Percentiles rank a stretch among this genome's conserved stretches.
Evolutionary conservation across 2,797 vertebrate genomes (phyloP).

Genomic region (Coregonus suidteri): DNA sequence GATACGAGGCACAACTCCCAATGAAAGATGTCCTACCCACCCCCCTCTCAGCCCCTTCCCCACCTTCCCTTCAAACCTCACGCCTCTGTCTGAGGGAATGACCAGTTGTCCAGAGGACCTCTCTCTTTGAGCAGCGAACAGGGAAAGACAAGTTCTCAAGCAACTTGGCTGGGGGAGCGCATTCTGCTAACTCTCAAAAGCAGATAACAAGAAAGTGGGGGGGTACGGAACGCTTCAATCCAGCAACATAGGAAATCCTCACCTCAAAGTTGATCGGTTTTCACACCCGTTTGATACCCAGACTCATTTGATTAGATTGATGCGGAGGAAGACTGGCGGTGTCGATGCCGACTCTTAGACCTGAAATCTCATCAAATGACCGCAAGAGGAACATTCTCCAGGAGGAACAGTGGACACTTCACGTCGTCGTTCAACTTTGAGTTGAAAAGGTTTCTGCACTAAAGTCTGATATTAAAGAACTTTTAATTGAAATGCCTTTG

Average conservation of each 20-base stretch:
- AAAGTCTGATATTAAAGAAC: constrained; percentile 62
- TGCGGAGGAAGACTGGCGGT: constrained; percentile 51
- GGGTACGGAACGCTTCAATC: constrained; percentile 61
- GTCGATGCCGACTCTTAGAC: constrained; percentile 35
- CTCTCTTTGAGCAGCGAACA: constrained; percentile 63
- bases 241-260: constrained; percentile 75
- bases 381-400: constrained; percentile 56
- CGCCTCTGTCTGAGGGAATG: constrained; percentile 52
- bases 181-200: constrained; percentile 60
- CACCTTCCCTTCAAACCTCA: constrained; percentile 42
- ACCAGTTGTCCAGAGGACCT: constrained; percentile 60
- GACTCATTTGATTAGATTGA: constrained; percentile 59
- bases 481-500: constrained; percentile 68
- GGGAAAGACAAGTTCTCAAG: constrained; percentile 75
- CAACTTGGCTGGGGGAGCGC: constrained; percentile 56
- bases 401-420: constrained; percentile 59
- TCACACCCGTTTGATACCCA: constrained; percentile 44
- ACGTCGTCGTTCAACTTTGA: constrained; percentile 43
- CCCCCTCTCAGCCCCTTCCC: constrained; percentile 55
- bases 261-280: constrained; percentile 76
- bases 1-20: constrained; percentile 67
- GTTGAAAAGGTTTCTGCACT: constrained; percentile 66
- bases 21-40: constrained; percentile 63
- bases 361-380: constrained; percentile 36
- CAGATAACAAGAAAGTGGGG: constrained; percentile 17